Percentiles rank a stretch among this genome's conserved stretches.
These are phyloP conservation scores for Drosophila pruinosa DNA, from an alignment of 1,140 invertebrate species.

Conservation along the genomic window DNA sequence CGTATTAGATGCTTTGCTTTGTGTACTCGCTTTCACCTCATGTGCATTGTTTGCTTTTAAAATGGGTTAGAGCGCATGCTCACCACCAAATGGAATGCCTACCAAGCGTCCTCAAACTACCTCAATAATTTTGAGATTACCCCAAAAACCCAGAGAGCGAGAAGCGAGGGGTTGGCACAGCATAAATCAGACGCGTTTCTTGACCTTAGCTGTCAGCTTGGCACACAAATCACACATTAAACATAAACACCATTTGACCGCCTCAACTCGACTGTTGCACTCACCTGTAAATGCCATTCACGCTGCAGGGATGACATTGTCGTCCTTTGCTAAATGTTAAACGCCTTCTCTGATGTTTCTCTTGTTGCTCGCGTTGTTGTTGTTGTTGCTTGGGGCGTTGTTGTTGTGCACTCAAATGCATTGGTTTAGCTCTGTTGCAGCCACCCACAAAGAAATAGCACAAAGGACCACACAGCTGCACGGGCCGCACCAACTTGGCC, in stretches of 20 bases:
- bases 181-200: constrained; percentile 50
- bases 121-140: constrained; percentile 68
- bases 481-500: constrained; percentile 24
- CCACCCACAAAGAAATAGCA: constrained; percentile 28
- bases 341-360: constrained; percentile 77
- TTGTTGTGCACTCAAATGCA: constrained; percentile 83
- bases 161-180: not conserved
- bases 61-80: constrained; percentile 53
- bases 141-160: constrained; percentile 22
- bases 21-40: constrained; percentile 12
- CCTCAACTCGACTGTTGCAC: not conserved
- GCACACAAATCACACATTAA: constrained; percentile 10
- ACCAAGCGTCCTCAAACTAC: constrained; percentile 51
- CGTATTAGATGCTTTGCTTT: constrained; percentile 17
- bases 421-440: constrained; percentile 81
- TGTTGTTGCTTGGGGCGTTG: constrained; percentile 82
- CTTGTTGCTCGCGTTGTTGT: constrained; percentile 82
- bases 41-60: not conserved
- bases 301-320: constrained; percentile 86
- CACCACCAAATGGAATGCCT: constrained; percentile 41
- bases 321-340: constrained; percentile 82
- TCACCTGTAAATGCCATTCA: constrained; percentile 85
- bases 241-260: not conserved
- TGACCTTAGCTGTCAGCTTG: constrained; percentile 50
- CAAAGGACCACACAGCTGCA: constrained; percentile 21